Evolutionary conservation across 2,797 vertebrate species (phyloP).

Genomic region (Protonibea diacanthus): DNA sequence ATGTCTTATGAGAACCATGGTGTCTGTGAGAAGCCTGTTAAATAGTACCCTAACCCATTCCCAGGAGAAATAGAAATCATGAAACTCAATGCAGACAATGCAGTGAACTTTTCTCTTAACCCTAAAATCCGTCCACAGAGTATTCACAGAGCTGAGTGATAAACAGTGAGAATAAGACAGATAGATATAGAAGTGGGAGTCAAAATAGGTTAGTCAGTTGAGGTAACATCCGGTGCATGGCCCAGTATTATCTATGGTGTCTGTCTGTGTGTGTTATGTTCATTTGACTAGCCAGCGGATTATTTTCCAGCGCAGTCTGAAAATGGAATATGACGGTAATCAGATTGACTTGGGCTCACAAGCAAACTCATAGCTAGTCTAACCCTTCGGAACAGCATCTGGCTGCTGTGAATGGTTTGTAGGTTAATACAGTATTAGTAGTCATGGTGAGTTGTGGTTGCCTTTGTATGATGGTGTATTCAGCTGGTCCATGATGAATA

Average conservation of each 20-base stretch:
- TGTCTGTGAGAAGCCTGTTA: constrained; percentile 7
- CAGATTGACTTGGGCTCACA: constrained; percentile 46
- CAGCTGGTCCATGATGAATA: constrained; percentile 17
- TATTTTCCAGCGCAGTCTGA: constrained; percentile 40
- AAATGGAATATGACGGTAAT: constrained; percentile 62
- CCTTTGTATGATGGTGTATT: constrained; percentile 28
- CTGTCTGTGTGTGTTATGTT: constrained; percentile 17
- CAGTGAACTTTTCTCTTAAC: neutral
- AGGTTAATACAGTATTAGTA: constrained; percentile 81
- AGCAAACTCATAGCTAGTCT: constrained; percentile 48
- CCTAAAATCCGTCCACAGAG: neutral
- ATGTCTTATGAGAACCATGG: neutral
- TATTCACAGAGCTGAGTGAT: neutral
- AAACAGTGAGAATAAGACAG: constrained; percentile 6
- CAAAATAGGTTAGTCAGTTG: constrained; percentile 8
- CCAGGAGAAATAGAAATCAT: neutral
- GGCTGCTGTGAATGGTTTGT: constrained; percentile 60
- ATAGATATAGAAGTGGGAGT: constrained; percentile 28
- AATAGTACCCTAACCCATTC: neutral
- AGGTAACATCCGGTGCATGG: constrained; percentile 18
- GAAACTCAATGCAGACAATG: neutral
- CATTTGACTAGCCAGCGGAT: constrained; percentile 36
- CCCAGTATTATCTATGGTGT: neutral
- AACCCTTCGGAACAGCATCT: constrained; percentile 23
- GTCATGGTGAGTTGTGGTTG: constrained; percentile 40